Base-by-base conservation (phyloP, 1,140 invertebrate genomes). In the Myzus persicae region DNA sequence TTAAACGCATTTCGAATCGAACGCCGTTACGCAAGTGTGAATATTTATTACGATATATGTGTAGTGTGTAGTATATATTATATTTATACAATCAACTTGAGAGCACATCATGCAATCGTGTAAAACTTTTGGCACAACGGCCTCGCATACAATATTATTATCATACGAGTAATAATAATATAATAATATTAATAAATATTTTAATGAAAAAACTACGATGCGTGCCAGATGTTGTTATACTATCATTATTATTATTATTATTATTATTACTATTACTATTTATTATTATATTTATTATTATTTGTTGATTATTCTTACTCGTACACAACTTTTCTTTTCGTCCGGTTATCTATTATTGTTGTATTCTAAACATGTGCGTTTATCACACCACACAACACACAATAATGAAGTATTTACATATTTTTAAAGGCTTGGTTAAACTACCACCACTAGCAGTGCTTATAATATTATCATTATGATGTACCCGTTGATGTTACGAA, bases 211-310 rank as follows among this genome's bases (percentile, higher is more conserved):
- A 89, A 89, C 36, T 36, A 90, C 88, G 11, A 14, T 26, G n/a
- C n/a, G 54, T 67, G 89, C 89, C 89, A 90, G 38, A 90, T 90
- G 38, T 90, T 40, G 26, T 90, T 67, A n/a, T 76, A 76, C 5
- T 36, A 76, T 76, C 36, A 76, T 76, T n/a, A n/a, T 76, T 76
- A n/a, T 54, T 26, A 54, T 54, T 18, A n/a, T n/a, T 18, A 54
- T 54, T 18, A n/a, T n/a, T 18, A 90, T 90, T 42, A 90, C 54
- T 89, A 36, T 54, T 89, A 48, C 31, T 48, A n/a, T n/a, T n/a
- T n/a, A n/a, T n/a, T n/a, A n/a, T n/a, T n/a, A n/a, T n/a, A n/a
- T n/a, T n/a, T n/a, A n/a, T n/a, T n/a, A 54, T 54, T 18, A n/a
- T n/a, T 18, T 59, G 54, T 90, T 54, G 38, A 90, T 90, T 42